A percentile compares a stretch with the other conserved stretches of the same genome.
These are phyloP conservation scores for Apodemus speciosus DNA, from an alignment of 2,113 vertebrate genomes.

Conservation along the genomic window DNA sequence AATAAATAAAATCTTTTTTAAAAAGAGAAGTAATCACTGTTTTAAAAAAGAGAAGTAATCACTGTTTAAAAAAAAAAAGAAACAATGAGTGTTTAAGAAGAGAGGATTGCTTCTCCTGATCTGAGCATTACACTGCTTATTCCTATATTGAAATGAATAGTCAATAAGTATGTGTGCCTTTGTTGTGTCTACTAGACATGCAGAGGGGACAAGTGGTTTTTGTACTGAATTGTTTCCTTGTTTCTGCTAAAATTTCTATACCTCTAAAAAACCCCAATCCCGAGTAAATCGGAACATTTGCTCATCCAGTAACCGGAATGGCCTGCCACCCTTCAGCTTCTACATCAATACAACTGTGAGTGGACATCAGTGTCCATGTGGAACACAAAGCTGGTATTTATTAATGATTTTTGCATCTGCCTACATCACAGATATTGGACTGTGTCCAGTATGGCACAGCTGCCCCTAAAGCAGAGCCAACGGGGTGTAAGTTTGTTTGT, in stretches of 20 bases:
- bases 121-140: not conserved
- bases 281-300: not conserved
- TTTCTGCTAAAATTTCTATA: not conserved
- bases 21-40: too few species aligned
- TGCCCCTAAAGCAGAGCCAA: too few species aligned
- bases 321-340: conserved; percentile 11
- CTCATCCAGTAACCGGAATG: not conserved
- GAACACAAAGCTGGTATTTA: not conserved
- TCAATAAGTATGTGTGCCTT: not conserved
- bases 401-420: not conserved
- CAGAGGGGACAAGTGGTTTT: not conserved
- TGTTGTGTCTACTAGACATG: not conserved
- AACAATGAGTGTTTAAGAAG: not conserved
- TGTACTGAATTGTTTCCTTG: not conserved
- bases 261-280: not conserved
- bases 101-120: not conserved
- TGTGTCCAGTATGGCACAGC: too few species aligned
- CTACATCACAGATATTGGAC: not conserved
- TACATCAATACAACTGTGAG: not conserved
- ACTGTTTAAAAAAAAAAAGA: not conserved
- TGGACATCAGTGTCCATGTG: not conserved
- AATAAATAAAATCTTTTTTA: too few species aligned
- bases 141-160: not conserved
- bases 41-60: too few species aligned
- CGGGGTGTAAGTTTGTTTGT: too few species aligned